Conservation (phyloP, 2,888 invertebrate genomes). For the Perizoma affinitatum region DNA sequence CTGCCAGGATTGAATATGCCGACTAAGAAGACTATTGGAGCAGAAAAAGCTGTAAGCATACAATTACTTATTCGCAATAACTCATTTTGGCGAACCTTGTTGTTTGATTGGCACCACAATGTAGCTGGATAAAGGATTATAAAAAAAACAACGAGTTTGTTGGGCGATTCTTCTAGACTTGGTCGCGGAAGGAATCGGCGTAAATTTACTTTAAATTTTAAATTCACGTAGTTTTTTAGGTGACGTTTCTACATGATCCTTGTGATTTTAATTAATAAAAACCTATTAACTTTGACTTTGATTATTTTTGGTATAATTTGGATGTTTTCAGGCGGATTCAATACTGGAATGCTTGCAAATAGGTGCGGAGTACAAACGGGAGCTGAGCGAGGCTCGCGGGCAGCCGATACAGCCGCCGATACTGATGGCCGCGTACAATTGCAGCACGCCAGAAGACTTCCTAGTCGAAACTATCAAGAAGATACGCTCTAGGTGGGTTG, state of each 20-base stretch:
- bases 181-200: too few relatives aligned
- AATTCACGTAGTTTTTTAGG: too few relatives aligned
- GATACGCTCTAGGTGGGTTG: slow-evolving; percentile 88
- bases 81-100: too few relatives aligned
- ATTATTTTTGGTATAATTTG: background rate
- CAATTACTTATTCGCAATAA: too few relatives aligned
- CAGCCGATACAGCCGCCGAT: slow-evolving; percentile 87
- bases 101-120: too few relatives aligned
- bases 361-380: slow-evolving; percentile 85
- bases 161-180: too few relatives aligned
- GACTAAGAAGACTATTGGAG: slow-evolving; percentile 93
- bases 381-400: slow-evolving; percentile 81
- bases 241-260: too few relatives aligned
- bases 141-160: too few relatives aligned
- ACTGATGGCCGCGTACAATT: slow-evolving; percentile 92
- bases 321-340: slow-evolving; percentile 88
- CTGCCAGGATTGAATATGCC: slow-evolving; percentile 92
- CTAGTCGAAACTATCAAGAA: slow-evolving; percentile 90
- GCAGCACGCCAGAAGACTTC: slow-evolving; percentile 90
- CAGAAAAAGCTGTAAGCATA: slow-evolving; percentile 91
- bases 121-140: too few relatives aligned
- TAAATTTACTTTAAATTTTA: too few relatives aligned
- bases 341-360: slow-evolving; percentile 95
- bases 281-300: too few relatives aligned
- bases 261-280: too few relatives aligned